These are phyloP conservation scores for Galerucella pusilla DNA, from an alignment of 2,888 invertebrate species.

Conservation along the genomic window DNA sequence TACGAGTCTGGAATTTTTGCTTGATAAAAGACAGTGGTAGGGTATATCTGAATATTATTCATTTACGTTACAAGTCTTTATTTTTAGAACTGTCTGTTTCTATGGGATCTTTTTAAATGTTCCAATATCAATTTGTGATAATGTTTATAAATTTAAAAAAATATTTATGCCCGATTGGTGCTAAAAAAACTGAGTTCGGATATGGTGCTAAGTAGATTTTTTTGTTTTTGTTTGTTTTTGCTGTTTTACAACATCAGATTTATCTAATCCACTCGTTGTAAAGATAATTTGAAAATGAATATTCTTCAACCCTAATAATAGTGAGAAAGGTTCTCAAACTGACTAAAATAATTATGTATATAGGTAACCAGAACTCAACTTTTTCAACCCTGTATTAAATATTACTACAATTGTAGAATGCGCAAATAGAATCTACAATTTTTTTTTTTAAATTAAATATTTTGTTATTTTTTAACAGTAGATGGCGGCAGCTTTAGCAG, in stretches of 20 bases:
- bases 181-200: slow-evolving; percentile 33
- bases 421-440: too few species aligned
- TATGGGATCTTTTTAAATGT: slow-evolving; percentile 13
- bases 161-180: slow-evolving; percentile 23
- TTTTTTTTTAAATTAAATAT: too few species aligned
- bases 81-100: background rate
- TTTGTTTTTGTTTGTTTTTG: background rate
- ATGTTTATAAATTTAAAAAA: slow-evolving; percentile 12
- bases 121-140: slow-evolving; percentile 32
- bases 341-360: too few species aligned
- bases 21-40: background rate
- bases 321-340: too few species aligned
- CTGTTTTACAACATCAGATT: slow-evolving; percentile 2
- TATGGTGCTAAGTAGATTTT: slow-evolving; percentile 21
- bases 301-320: background rate
- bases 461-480: too few species aligned
- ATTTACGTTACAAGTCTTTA: too few species aligned
- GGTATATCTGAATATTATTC: background rate
- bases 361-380: too few species aligned
- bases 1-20: slow-evolving; percentile 7
- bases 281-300: background rate
- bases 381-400: too few species aligned
- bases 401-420: too few species aligned
- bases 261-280: background rate
- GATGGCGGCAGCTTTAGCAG: too few species aligned